A percentile compares a stretch with the other conserved stretches of the same genome.
Conservation (phyloP, 2,113 vertebrate genomes). For the Nibea coibor region DNA sequence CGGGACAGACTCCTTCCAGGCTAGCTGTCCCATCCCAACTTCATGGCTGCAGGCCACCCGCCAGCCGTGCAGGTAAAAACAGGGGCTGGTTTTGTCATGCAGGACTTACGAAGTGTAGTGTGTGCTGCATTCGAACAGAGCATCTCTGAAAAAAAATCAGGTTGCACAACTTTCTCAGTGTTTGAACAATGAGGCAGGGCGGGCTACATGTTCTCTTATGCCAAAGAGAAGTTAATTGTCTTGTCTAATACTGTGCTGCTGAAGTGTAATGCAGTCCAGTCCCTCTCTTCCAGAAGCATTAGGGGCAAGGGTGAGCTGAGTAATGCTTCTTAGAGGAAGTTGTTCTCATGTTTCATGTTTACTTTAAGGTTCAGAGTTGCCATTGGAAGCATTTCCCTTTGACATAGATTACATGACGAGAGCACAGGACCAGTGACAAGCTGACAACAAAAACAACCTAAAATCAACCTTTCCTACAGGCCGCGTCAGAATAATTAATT, state of each 20-base stretch:
- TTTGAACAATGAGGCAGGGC: neutral
- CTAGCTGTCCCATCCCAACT: slow-evolving; percentile 53
- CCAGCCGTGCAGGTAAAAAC: slow-evolving; percentile 52
- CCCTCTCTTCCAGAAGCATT: neutral
- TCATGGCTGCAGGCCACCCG: slow-evolving; percentile 32
- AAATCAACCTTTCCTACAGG: neutral
- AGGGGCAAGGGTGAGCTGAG: neutral
- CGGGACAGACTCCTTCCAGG: slow-evolving; percentile 51
- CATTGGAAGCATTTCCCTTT: slow-evolving; percentile 9
- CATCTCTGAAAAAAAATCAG: neutral
- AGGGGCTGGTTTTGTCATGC: neutral
- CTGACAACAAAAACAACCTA: slow-evolving; percentile 1
- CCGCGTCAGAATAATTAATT: neutral
- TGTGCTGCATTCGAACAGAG: neutral
- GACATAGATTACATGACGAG: neutral
- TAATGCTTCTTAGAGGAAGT: neutral
- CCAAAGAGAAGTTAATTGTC: neutral
- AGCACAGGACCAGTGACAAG: neutral
- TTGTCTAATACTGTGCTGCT: neutral
- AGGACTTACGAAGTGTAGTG: neutral
- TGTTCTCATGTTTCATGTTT: slow-evolving; percentile 16
- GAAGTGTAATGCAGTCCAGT: neutral
- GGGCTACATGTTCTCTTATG: neutral
- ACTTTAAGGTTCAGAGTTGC: slow-evolving; percentile 2
- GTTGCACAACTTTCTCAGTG: neutral